Base-by-base conservation (phyloP, 2,797 vertebrate genomes). In the Pelobates cultripes region DNA sequence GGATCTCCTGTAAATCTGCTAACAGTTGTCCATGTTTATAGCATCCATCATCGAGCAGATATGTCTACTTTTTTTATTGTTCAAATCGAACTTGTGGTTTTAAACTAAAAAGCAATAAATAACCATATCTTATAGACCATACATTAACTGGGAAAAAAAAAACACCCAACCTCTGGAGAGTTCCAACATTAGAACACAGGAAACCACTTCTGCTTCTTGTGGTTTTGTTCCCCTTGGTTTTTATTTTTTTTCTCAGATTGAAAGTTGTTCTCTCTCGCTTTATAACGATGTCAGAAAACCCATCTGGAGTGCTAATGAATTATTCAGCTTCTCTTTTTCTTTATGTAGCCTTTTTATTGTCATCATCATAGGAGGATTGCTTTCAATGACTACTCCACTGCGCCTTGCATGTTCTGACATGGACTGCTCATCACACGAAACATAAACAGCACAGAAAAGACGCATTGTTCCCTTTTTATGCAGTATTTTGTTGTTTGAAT, bases 341-440 rank as follows among this genome's bases (percentile, higher is more conserved):
- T 79, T 83, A 83, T 83, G 81, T 83, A 83, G 77, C 81, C 71
- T 83, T 83, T 83, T 83, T 83, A 83, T 83, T 83, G 81, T 83
- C 81, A 83, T 83, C 81, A 83, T 83, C 81, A 83, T 83, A 83
- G 81, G 55, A 83, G 81, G 81, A 83, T 83, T 83, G 77, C 71
- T 83, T 83, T 83, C 81, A 79, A 77, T 78, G 77, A 78, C 81
- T 78, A 75, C 72, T 79, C 76, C 51, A 61, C 70, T 83, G 76
- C 66, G 76, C 76, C 75, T 83, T 61, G 77, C 64, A 70, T 79
- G 81, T 83, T 83, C 64, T 83, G 81, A 83, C 81, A 83, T 78
- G 72, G 68, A 84, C 70, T 73, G 73, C 68, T 80, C 79, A 80
- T 77, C 78, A 80, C 43, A 75, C 70, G 66, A 60, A 67, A 81